Evolutionary conservation across 2,113 vertebrate genomes (phyloP).

Genomic region (Lepidothrix coronata): DNA sequence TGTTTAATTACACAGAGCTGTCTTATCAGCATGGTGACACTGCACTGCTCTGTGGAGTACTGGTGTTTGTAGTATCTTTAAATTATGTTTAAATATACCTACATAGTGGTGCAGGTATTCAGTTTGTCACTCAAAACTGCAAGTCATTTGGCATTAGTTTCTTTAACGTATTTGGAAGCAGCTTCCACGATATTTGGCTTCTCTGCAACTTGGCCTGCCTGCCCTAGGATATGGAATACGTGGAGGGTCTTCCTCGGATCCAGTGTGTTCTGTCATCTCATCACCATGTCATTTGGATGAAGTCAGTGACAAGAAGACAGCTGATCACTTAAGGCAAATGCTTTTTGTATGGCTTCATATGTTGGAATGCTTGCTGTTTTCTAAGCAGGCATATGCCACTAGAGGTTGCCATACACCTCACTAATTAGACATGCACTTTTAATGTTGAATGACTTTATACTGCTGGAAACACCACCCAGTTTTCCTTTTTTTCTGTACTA

Average conservation of each 20-base stretch:
- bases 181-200: background rate
- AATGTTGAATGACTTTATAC: background rate
- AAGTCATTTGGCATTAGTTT: background rate
- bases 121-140: background rate
- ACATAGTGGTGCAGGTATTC: fast-evolving
- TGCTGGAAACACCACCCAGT: background rate
- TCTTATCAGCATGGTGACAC: background rate
- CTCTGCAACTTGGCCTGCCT: background rate
- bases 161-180: background rate
- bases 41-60: background rate
- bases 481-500: fast-evolving
- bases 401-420: constrained; percentile 44
- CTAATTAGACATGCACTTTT: background rate
- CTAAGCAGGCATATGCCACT: constrained; percentile 6
- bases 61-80: background rate
- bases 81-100: background rate
- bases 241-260: background rate
- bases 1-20: background rate
- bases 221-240: no score
- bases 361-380: background rate
- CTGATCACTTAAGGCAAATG: background rate
- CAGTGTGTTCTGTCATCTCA: background rate
- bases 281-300: background rate
- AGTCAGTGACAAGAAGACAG: background rate
- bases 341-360: background rate